These are phyloP conservation scores for Notiomystis cincta DNA, from an alignment of 2,113 vertebrate species.

Conservation along the genomic window DNA sequence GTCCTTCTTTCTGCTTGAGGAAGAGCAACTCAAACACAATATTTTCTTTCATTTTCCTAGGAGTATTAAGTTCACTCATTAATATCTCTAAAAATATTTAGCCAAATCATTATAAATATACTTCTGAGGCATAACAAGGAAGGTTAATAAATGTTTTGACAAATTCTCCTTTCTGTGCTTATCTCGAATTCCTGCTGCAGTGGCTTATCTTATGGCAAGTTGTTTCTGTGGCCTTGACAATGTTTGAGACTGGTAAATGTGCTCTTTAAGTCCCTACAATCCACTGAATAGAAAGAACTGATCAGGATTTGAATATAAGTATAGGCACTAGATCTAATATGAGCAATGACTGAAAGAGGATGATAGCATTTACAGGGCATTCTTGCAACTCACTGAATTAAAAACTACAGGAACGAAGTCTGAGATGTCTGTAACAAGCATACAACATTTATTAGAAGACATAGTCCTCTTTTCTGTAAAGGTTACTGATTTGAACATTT, in stretches of 20 bases:
- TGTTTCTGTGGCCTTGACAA: not conserved
- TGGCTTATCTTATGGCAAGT: not conserved
- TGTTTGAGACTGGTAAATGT: not conserved
- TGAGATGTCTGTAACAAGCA: not conserved
- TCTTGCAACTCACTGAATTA: not conserved
- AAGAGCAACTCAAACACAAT: rapidly evolving
- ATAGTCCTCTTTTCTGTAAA: not conserved
- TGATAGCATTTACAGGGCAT: not conserved
- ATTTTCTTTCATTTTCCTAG: not conserved
- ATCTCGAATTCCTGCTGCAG: not conserved
- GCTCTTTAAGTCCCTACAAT: not conserved
- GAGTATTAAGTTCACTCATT: not conserved
- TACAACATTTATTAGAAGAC: not conserved
- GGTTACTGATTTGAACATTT: not conserved
- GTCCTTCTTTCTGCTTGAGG: not conserved
- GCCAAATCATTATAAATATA: not conserved
- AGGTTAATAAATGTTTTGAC: not conserved
- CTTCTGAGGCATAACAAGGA: not conserved
- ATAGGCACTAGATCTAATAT: not conserved
- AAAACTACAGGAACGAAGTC: not conserved
- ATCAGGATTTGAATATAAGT: not conserved
- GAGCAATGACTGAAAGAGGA: not conserved
- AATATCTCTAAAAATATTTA: not conserved
- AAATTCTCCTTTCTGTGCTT: not conserved
- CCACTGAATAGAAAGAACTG: not conserved